phyloP scores from a whole-genome alignment of 2,113 vertebrate species.

The Mesembrinibis cayennensis region DNA sequence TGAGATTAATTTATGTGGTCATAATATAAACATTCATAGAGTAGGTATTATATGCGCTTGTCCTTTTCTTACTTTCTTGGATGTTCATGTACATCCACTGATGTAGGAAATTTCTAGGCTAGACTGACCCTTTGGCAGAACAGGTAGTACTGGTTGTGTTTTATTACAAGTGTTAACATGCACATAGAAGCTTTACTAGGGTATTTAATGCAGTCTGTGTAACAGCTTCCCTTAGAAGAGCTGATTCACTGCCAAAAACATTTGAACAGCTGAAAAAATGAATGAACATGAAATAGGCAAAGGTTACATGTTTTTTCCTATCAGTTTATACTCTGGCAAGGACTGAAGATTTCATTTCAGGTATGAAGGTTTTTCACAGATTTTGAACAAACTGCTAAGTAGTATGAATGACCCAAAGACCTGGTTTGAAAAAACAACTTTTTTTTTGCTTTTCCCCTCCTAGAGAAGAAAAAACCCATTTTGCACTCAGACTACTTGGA shows the following conservation, averaged over 20 bases:
- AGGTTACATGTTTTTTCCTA: background rate
- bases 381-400: background rate
- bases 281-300: background rate
- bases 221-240: background rate
- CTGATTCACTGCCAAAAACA: background rate
- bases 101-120: background rate
- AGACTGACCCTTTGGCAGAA: background rate
- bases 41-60: background rate
- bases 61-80: background rate
- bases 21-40: background rate
- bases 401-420: background rate
- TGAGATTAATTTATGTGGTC: background rate
- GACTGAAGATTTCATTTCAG: background rate
- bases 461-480: background rate
- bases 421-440: background rate
- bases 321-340: background rate
- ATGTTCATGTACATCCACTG: background rate
- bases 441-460: rapidly evolving
- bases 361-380: background rate
- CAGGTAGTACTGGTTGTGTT: background rate
- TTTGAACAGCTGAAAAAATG: background rate
- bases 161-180: background rate
- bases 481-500: background rate
- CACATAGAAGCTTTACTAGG: background rate
- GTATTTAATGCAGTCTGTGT: background rate